phyloP scores from a whole-genome alignment of 2,888 invertebrate genomes.

The Ophioninae sp. region DNA sequence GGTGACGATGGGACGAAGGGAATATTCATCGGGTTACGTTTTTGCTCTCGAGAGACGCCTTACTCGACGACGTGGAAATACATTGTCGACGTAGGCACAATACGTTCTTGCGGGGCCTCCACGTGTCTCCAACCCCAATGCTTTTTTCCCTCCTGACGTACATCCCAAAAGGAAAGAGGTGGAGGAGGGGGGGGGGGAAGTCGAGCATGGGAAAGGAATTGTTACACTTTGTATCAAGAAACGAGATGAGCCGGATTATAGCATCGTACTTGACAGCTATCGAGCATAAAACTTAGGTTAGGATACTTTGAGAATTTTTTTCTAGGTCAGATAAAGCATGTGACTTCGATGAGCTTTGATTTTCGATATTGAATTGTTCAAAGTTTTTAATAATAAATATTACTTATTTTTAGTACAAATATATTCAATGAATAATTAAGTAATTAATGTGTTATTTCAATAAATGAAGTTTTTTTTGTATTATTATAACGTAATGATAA shows the following conservation, averaged over 20 bases:
- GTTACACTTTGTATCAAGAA: neutral
- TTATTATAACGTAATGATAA: no score
- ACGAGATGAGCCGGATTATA: neutral
- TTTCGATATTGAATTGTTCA: no score
- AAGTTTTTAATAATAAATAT: no score
- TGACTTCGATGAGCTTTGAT: no score
- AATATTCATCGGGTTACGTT: constrained; percentile 3
- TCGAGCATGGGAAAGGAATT: neutral
- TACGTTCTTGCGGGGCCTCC: neutral
- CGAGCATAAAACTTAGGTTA: neutral
- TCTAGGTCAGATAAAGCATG: no score
- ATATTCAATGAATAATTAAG: no score
- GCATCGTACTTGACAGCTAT: neutral
- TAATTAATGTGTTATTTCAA: no score
- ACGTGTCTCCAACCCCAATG: neutral
- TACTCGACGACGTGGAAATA: neutral
- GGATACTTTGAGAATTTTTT: no score
- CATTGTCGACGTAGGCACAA: neutral
- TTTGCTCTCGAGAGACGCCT: neutral
- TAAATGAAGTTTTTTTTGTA: no score
- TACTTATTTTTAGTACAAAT: no score
- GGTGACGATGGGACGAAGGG: neutral
- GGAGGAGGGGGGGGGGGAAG: neutral
- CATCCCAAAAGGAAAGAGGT: neutral
- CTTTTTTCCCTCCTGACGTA: neutral